These are phyloP conservation scores for Zonotrichia albicollis DNA, from an alignment of 2,797 vertebrate species.

Conservation along the genomic window DNA sequence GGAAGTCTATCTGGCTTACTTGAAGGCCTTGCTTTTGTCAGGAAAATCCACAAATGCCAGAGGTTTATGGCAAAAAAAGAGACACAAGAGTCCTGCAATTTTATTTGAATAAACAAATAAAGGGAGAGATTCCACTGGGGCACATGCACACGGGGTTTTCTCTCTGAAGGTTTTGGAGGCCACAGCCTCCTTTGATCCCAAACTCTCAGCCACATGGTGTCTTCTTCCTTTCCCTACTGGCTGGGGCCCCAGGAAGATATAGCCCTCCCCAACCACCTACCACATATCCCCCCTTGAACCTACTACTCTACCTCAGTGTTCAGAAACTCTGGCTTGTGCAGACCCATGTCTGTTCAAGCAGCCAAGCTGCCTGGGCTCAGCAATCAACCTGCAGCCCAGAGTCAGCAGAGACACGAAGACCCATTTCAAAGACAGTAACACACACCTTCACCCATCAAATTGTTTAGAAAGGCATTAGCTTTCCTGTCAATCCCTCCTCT, in stretches of 20 bases:
- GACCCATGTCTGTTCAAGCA: background rate
- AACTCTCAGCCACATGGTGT: fast-evolving
- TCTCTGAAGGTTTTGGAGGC: fast-evolving
- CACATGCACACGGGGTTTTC: background rate
- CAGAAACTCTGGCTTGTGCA: background rate
- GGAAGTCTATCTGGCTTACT: background rate
- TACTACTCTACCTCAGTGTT: background rate
- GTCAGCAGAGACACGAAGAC: background rate
- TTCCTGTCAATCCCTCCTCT: background rate
- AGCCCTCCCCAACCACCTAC: fast-evolving
- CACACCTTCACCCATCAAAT: background rate
- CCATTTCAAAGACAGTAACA: fast-evolving
- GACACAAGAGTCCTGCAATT: background rate
- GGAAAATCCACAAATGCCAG: background rate
- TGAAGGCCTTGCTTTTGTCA: background rate
- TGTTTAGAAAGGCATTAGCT: background rate
- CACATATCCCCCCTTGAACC: background rate
- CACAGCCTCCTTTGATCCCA: background rate
- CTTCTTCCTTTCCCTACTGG: background rate
- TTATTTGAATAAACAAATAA: background rate
- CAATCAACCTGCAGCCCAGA: background rate
- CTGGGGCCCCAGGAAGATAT: background rate
- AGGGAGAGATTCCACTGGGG: background rate
- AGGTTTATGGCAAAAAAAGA: background rate
- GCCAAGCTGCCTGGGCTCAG: background rate